Evolutionary conservation across 1,140 invertebrate genomes (phyloP), one percentile per base, ranked within the genome.

Genomic region (Colletes latitarsis): DNA sequence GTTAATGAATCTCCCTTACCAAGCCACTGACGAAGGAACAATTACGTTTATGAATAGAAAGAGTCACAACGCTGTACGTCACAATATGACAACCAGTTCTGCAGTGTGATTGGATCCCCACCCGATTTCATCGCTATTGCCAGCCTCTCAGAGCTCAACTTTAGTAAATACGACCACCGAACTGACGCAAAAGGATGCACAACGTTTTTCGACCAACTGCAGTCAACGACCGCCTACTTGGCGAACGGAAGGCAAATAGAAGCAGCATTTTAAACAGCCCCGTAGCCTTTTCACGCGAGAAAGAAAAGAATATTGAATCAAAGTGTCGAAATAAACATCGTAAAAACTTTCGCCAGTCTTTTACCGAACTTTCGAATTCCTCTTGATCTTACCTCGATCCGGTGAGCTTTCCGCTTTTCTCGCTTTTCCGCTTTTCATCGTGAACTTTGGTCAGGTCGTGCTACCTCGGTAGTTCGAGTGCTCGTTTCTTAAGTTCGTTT

Each of bases 211-310:
- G 58, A 0, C 19, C 4, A 39, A 55, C n/a, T 41, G 4, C n/a
- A 67, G 21, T 46, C 68, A 21, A 69, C 81, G 15, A 73, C 68
- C 58, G 49, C 49, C 41, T 21, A 30, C 55, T 68, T 41, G 43
- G 72, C 15, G 43, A 52, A 39, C n/a, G 17, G 21, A 43, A 67
- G 39, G 14, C 60, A 77, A 83, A 83, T 71, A 81, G 64, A 70
- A 19, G n/a, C 8, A 17, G 43, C 17, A 6, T 66, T 66, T 66
- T 12, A 66, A 46, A 21, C 43, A 8, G 64, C 43, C 19, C 10
- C 57, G 19, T 8, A 43, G 17, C 9, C n/a, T 19, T 12, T 49
- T 10, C 41, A 4, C 17, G 62, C 15, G 17, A 30, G 2, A 49
- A 6, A 2, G 15, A 6, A 39, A 66, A 12, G 39, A 14, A n/a